Base-by-base conservation (phyloP, 2,113 vertebrate species). In the Hyaena hyaena region DNA sequence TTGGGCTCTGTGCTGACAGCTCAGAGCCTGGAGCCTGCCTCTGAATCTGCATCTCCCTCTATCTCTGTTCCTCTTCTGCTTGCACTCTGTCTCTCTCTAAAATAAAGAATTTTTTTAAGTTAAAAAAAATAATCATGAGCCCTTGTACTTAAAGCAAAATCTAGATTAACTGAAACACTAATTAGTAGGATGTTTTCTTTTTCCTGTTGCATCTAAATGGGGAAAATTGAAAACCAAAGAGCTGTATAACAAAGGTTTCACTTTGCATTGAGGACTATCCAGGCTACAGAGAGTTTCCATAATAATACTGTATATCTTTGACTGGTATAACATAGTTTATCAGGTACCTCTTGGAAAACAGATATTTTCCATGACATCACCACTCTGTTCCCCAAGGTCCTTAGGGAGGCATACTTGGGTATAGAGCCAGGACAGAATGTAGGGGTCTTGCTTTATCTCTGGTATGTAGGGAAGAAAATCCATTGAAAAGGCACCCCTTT, bases 381-480 rank as follows among this genome's bases (percentile, higher is more conserved):
- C n/a, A 17, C 10, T 23, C 2, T 24, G 80, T 91, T 80, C 35
- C 10, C 33, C 43, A 45, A 85, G n/a, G 10, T n/a, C 19, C 19
- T 0, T 31, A 7, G 10, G 10, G 5, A 15, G 16, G 69, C 1
- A 92, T 35, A 93, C 4, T 50, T 61, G 33, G 16, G 4, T 12
- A 19, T 19, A 63, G 26, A 77, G 6, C 1, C 0, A 50, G 50
- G 28, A 7, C 8, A 69, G 24, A 90, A 48, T n/a, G 1, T 4
- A 48, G 12, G 17, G 7, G 0, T 0, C 9, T 55, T 50, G 2
- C 2, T 58, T 68, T 31, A 58, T 73, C 24, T 4, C 16, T 24
- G 16, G 5, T 89, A 26, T 45, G n/a, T 24, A 83, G 23, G 80
- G 21, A 65, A 93, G 39, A 5, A 45, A 88, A 10, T 2, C 0